Conservation (phyloP, 2,113 vertebrate species). For the Halichoeres trimaculatus region DNA sequence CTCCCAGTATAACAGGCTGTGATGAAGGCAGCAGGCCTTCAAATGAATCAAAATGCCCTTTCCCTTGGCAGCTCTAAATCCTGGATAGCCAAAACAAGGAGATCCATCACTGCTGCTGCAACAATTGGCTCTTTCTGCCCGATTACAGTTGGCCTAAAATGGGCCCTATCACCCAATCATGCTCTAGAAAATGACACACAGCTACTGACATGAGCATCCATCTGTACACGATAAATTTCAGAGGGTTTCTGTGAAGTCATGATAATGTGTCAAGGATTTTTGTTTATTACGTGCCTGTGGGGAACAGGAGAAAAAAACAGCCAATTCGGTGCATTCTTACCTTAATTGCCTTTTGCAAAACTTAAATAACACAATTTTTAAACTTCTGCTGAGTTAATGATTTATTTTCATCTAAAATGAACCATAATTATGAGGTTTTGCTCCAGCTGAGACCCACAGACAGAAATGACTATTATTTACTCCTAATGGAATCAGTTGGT, state of each 20-base stretch:
- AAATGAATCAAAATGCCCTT: constrained; percentile 68
- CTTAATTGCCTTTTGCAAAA: background rate
- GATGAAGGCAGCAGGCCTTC: constrained; percentile 45
- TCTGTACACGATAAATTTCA: constrained; percentile 43
- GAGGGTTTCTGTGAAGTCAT: constrained; percentile 1
- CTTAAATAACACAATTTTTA: constrained; percentile 28
- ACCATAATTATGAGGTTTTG: constrained; percentile 39
- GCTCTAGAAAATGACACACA: constrained; percentile 46
- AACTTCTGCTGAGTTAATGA: constrained; percentile 23
- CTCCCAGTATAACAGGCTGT: constrained; percentile 24
- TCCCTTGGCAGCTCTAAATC: constrained; percentile 56
- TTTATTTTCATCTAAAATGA: constrained; percentile 61
- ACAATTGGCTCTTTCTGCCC: constrained; percentile 64
- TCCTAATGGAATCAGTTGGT: constrained; percentile 42
- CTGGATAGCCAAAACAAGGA: constrained; percentile 68
- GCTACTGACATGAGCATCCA: constrained; percentile 47
- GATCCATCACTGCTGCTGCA: constrained; percentile 62
- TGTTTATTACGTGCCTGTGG: background rate
- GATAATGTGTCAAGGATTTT: background rate
- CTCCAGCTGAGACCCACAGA: constrained; percentile 13
- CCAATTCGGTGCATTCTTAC: background rate
- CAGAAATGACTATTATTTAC: constrained; percentile 5
- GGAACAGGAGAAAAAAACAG: constrained; percentile 2
- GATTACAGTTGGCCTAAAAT: constrained; percentile 67
- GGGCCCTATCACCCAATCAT: constrained; percentile 39